Evolutionary conservation across 1,140 invertebrate species (phyloP).

Genomic region (Mesaphorura yosii): DNA sequence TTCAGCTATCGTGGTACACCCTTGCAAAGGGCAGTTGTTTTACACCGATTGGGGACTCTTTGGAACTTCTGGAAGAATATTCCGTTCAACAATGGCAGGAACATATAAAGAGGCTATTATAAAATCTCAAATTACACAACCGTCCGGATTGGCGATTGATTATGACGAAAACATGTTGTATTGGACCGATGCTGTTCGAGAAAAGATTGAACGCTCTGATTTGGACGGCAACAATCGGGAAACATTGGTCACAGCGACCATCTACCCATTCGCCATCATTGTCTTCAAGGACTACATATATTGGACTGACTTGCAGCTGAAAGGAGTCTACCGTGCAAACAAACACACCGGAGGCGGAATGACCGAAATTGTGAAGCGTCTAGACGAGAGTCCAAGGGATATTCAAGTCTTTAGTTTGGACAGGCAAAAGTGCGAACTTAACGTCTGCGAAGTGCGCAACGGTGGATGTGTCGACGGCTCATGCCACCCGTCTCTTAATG

Average conservation of each 20-base stretch:
- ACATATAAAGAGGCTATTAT: constrained; percentile 81
- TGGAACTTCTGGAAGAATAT: constrained; percentile 86
- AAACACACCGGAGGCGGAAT: constrained; percentile 93
- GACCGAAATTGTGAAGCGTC: constrained; percentile 80
- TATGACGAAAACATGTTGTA: constrained; percentile 90
- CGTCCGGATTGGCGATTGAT: constrained; percentile 90
- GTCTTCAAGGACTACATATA: constrained; percentile 87
- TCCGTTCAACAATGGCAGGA: constrained; percentile 90
- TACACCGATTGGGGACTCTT: constrained; percentile 90
- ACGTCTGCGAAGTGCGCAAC: constrained; percentile 83
- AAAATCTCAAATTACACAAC: constrained; percentile 80
- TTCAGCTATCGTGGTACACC: constrained; percentile 94
- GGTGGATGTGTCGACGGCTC: constrained; percentile 92
- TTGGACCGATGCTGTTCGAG: constrained; percentile 93
- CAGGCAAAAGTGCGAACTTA: constrained; percentile 65
- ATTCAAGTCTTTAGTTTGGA: constrained; percentile 74
- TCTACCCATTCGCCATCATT: constrained; percentile 92
- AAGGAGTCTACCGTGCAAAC: constrained; percentile 89
- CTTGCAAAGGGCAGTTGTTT: constrained; percentile 73
- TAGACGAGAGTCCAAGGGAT: constrained; percentile 81
- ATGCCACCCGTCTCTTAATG: constrained; percentile 77
- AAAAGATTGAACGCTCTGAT: constrained; percentile 91
- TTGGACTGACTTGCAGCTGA: constrained; percentile 89
- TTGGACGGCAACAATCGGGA: constrained; percentile 65
- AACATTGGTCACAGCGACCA: constrained; percentile 71